Evolutionary conservation across 2,797 vertebrate genomes (phyloP), one percentile per base, ranked within the genome.

Genomic region (Xenopus petersii): DNA sequence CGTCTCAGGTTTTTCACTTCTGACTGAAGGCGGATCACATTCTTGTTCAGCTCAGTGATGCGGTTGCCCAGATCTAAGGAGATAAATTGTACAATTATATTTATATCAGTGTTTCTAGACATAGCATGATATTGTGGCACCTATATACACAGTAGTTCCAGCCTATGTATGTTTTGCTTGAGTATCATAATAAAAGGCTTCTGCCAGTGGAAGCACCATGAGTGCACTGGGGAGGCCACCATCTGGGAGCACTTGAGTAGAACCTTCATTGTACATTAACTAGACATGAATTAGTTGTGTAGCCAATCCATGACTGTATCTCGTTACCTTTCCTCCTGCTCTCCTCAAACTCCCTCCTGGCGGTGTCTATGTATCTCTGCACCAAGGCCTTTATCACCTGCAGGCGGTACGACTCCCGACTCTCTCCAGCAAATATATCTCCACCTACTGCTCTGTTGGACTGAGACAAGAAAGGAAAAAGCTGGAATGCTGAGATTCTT

Each of bases 281-380:
- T 6, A 6, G 8, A 42, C 36, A 42, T 5, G 3, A 42, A 9
- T 42, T 42, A 42, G 5, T 9, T 42, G 8, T 42, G 36, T 6
- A 42, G 36, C 36, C 36, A 42, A 9, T 6, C 16, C 11, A 56
- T 56, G 15, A 2, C 26, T 30, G 26, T 30, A 12, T 17, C 12
- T 65, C 10, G 42, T 82, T 84, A 96, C 94, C 93, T 95, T 95
- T 96, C 55, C 92, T 86, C 72, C 92, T 92, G 15, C 91, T 83
- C 83, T 97, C 95, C 77, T 95, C 92, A 2, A 95, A 96, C 83
- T 97, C 93, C 10, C 92, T 86, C 66, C 87, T 77, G 58, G 94
- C 94, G 0, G 93, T 94, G 74, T 96, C 94, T 1, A 94, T 94
- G 83, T 95, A 96, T 21, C 93, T 90, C 73, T 95, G 94, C 15